Evolutionary conservation across 2,797 vertebrate species (phyloP).

Genomic region (Dallia pectoralis): DNA sequence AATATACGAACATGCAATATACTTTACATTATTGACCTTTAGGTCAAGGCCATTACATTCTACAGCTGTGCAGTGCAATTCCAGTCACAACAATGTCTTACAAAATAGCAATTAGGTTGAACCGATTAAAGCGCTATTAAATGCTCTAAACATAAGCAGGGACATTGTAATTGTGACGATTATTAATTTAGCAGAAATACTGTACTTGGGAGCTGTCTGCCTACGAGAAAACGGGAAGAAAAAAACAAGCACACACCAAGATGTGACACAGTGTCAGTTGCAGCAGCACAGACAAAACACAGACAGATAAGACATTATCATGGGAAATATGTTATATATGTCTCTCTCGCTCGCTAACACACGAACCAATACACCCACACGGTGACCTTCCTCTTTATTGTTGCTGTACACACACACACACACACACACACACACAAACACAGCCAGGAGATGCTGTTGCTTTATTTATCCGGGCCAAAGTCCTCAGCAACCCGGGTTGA

Average conservation of each 20-base stretch:
- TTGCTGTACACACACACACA: conserved; percentile 16
- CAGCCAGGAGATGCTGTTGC: conserved; percentile 30
- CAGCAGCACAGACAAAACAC: not conserved
- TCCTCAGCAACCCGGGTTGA: conserved; percentile 31
- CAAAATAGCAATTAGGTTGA: conserved; percentile 45
- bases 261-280: not conserved
- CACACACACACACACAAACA: too few relatives aligned
- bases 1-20: conserved; percentile 21
- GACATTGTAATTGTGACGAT: conserved; percentile 16
- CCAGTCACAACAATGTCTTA: conserved; percentile 31
- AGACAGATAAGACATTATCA: not conserved
- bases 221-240: not conserved
- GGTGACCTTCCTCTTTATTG: conserved; percentile 40
- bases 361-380: conserved; percentile 18
- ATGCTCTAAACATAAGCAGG: conserved; percentile 32
- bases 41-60: conserved; percentile 45
- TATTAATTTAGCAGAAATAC: conserved; percentile 11
- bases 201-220: not conserved
- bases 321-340: not conserved
- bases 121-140: conserved; percentile 43
- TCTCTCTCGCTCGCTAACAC: not conserved
- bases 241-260: not conserved
- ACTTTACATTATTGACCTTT: conserved; percentile 27
- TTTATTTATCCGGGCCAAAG: conserved; percentile 56
- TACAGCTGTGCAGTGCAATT: conserved; percentile 44